These are phyloP conservation scores for Euspilapteryx auroguttella DNA, from an alignment of 2,888 invertebrate species.

Conservation along the genomic window DNA sequence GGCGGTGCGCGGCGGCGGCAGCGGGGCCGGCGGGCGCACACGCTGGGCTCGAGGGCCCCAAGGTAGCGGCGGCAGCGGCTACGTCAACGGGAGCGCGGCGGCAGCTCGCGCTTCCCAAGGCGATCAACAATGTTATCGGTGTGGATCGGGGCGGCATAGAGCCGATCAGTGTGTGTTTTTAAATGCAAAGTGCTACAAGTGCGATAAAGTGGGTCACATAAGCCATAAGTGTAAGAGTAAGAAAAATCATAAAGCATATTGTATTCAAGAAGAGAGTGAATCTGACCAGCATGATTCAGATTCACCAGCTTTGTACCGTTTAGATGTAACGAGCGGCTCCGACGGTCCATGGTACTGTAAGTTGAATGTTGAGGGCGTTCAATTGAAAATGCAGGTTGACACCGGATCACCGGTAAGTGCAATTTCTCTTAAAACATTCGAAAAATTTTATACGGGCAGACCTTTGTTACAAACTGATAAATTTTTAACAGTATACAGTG, in stretches of 20 bases:
- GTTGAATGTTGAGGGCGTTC: slow-evolving; percentile 1
- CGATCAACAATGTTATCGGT: no score
- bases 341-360: slow-evolving; percentile 4
- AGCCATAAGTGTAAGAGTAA: no score
- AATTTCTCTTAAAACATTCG: slow-evolving; percentile 2
- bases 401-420: slow-evolving; percentile 5
- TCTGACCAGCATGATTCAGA: no score
- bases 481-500: background rate
- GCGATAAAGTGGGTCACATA: no score
- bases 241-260: no score
- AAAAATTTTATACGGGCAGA: background rate
- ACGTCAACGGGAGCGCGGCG: background rate
- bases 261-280: slow-evolving; percentile 1
- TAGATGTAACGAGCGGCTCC: background rate
- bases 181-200: no score
- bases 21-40: background rate
- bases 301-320: no score
- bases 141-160: no score
- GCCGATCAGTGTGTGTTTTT: no score
- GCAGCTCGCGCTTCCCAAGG: background rate
- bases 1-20: slow-evolving; percentile 1
- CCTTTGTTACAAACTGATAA: no score
- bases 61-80: background rate
- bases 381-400: slow-evolving; percentile 5
- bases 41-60: background rate